Conservation (phyloP, 2,113 vertebrate species). For the Vulpes vulpes region DNA sequence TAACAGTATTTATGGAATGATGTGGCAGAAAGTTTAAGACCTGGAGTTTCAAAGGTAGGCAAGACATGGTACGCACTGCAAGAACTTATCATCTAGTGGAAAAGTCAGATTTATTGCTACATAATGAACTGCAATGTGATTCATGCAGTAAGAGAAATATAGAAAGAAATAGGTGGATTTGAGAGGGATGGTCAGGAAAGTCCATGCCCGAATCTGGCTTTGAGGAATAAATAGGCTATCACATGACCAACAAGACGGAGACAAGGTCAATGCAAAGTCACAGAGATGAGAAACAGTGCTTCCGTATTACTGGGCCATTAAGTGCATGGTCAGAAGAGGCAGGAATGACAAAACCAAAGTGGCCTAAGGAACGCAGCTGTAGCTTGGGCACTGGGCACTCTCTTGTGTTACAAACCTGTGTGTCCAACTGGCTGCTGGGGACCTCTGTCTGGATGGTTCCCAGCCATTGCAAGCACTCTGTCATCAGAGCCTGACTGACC, state of each 20-base stretch:
- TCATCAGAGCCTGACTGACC: not conserved
- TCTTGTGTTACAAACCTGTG: not conserved
- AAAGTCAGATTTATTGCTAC: not conserved
- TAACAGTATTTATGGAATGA: not conserved
- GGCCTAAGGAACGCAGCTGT: not conserved
- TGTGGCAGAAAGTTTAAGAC: not conserved
- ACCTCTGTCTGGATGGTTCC: not conserved
- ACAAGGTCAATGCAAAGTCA: not conserved
- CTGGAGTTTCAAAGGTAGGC: not conserved
- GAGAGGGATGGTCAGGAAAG: not conserved
- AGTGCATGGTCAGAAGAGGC: not conserved
- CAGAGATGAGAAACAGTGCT: not conserved
- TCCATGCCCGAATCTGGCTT: not conserved
- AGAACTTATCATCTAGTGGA: not conserved
- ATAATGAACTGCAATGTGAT: not conserved
- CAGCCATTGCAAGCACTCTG: fast-evolving
- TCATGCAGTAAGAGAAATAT: not conserved
- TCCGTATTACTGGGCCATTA: too few species aligned
- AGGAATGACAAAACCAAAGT: not conserved
- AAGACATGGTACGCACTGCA: not conserved
- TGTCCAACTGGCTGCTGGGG: not conserved
- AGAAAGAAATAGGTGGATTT: not conserved
- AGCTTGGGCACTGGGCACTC: not conserved
- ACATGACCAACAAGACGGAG: not conserved
- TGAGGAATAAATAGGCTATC: not conserved